A percentile compares a stretch with the other conserved stretches of the same genome.
Evolutionary conservation across 2,113 vertebrate genomes (phyloP).

Genomic region (Amphiprion ocellaris): DNA sequence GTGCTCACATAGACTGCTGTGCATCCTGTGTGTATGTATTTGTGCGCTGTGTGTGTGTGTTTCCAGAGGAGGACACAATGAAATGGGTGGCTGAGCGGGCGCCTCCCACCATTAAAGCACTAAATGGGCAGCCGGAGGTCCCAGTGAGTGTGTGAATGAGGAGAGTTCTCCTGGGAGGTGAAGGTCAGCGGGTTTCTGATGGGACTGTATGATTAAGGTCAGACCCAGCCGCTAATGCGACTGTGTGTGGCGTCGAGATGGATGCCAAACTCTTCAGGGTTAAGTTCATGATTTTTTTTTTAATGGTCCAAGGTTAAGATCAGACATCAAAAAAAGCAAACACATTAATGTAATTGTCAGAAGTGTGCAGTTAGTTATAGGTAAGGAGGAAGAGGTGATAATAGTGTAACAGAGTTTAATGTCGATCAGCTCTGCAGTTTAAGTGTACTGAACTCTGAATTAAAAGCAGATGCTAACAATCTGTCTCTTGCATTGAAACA

Average conservation of each 20-base stretch:
- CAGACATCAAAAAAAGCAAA: conserved; percentile 47
- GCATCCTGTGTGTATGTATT: conserved; percentile 13
- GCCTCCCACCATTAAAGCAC: conserved; percentile 78
- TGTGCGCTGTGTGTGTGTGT: conserved; percentile 27
- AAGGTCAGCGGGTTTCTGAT: conserved; percentile 81
- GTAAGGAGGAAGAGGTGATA: not conserved
- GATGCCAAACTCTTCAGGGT: conserved; percentile 63
- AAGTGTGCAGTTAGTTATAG: not conserved
- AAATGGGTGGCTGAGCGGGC: conserved; percentile 81
- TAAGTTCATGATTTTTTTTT: conserved; percentile 71
- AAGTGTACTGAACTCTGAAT: too few species aligned
- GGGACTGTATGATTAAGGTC: conserved; percentile 84
- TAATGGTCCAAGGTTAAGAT: conserved; percentile 63
- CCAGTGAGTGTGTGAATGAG: conserved; percentile 79
- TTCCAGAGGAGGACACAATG: conserved; percentile 73
- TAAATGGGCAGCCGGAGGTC: conserved; percentile 80
- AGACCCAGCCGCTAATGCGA: conserved; percentile 66
- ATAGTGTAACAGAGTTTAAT: not conserved
- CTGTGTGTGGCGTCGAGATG: conserved; percentile 63
- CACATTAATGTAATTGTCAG: conserved; percentile 41
- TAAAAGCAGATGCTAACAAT: not conserved
- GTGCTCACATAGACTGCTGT: conserved; percentile 11
- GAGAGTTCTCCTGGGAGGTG: conserved; percentile 80
- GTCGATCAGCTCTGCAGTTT: not conserved
- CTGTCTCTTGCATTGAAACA: not conserved